Base-by-base conservation (phyloP, 2,888 invertebrate species). In the Tineola bisselliella region DNA sequence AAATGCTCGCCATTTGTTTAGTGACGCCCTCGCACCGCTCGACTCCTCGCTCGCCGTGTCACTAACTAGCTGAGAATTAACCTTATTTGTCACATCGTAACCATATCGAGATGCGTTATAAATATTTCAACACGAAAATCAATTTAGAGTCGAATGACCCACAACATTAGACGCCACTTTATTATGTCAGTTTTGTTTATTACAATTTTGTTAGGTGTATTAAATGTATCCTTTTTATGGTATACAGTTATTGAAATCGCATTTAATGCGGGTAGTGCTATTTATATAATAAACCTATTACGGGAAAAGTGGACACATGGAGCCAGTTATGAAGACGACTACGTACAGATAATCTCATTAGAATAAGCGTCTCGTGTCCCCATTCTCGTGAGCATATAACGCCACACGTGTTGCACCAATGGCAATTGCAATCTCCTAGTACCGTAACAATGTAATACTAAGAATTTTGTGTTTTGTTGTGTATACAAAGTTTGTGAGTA, bases 11-110 rank as follows among this genome's bases (percentile, higher is more conserved):
- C 70, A 74, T 72, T 72, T 68, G 70, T 74, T 54, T 70, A 73
- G 63, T 65, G 68, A 70, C 77, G 75, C 81, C 79, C 71, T 71
- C 80, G 74, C 75, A 73, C 61, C 63, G 61, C 33, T 30, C 58
- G 31, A 33, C 58, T 17, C 58, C 59, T 33, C 17, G 48, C 25
- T 60, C 31, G 43, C 44, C 17, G 48, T 56, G 25, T 56, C 25
- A 48, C 15, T 48, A 30, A 56, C 56, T 19, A 56, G 3, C 56
- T 56, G 56, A 56, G 56, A 58, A 58, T 58, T 33, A 33, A 33
- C 58, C 58, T 33, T 58, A 58, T 58, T 58, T 15, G 58, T 58
- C 58, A 19, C 31, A 33, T 19, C 33, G 8, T 56, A 18, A 2
- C 54, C 54, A 54, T 54, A 54, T 54, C 12, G n/a, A 54, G 54